A percentile compares a stretch with the other conserved stretches of the same genome.
Conservation (phyloP, 1,140 invertebrate species). For the Drosophila navojoa region DNA sequence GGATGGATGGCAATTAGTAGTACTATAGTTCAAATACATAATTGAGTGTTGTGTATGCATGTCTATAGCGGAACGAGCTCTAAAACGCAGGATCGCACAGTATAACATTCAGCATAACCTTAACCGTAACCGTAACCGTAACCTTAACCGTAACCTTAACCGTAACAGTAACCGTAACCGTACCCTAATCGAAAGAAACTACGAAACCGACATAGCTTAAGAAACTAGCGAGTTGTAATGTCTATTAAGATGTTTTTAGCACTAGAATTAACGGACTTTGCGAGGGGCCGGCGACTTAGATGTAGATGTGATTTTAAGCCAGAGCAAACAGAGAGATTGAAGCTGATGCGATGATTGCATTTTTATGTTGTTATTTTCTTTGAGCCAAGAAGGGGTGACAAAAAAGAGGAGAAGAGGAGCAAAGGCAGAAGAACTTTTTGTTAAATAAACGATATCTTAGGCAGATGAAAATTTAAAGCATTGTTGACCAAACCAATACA, state of each 20-base stretch:
- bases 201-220: slow-evolving; percentile 39
- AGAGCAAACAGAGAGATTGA: slow-evolving; percentile 46
- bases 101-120: slow-evolving; percentile 7
- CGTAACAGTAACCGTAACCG: background rate
- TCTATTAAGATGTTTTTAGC: slow-evolving; percentile 79
- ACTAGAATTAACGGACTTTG: slow-evolving; percentile 69
- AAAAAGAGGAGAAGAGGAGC: slow-evolving; percentile 6
- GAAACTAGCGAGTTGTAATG: slow-evolving; percentile 59
- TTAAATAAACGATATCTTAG: slow-evolving; percentile 43
- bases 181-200: slow-evolving; percentile 22
- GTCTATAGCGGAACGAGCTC: slow-evolving; percentile 52
- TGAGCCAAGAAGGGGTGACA: slow-evolving; percentile 27
- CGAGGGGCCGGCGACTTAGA: slow-evolving; percentile 61
- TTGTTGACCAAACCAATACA: slow-evolving; percentile 76
- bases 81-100: slow-evolving; percentile 1
- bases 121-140: slow-evolving; percentile 4
- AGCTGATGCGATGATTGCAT: slow-evolving; percentile 61
- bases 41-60: slow-evolving; percentile 38
- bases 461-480: slow-evolving; percentile 61
- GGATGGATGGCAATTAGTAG: slow-evolving; percentile 42
- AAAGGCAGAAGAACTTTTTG: slow-evolving; percentile 32
- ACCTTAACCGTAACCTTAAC: slow-evolving; percentile 5
- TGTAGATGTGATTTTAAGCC: slow-evolving; percentile 78
- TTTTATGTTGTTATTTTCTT: slow-evolving; percentile 73
- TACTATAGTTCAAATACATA: slow-evolving; percentile 31